phyloP scores from a whole-genome alignment of 2,113 vertebrate genomes.

The Eidolon helvum region DNA sequence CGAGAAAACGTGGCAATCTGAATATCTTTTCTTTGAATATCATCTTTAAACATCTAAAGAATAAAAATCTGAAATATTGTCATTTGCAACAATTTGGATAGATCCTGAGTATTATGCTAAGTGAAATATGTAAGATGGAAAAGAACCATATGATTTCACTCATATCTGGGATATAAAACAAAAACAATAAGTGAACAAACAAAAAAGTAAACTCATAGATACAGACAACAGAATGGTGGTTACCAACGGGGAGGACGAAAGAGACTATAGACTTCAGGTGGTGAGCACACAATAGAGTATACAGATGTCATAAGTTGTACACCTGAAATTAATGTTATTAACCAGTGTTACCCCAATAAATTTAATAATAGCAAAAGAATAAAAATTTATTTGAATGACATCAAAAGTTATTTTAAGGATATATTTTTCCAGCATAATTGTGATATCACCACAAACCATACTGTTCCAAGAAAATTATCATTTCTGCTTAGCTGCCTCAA shows the following conservation, averaged over 20 bases:
- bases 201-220: not conserved
- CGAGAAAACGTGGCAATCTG: not conserved
- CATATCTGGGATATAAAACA: not conserved
- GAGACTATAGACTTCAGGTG: not conserved
- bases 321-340: not conserved
- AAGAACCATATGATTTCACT: not conserved
- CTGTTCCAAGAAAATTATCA: slow-evolving; percentile 38
- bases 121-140: not conserved
- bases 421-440: not conserved
- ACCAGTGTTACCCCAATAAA: not conserved
- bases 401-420: slow-evolving; percentile 36
- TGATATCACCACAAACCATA: not conserved
- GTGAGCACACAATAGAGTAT: not conserved
- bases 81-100: not conserved
- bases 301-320: not conserved
- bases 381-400: slow-evolving; percentile 28
- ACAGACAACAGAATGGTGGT: not conserved
- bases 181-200: not conserved
- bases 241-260: not conserved
- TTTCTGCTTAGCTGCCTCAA: slow-evolving; percentile 43
- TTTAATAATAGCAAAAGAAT: not conserved
- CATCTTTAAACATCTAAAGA: slow-evolving; percentile 9
- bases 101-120: not conserved
- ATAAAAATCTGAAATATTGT: not conserved
- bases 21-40: not conserved